Percentiles rank a stretch among this genome's conserved stretches.
These are phyloP conservation scores for Sarcophaga rosellei DNA, from an alignment of 2,888 invertebrate species.

Conservation along the genomic window DNA sequence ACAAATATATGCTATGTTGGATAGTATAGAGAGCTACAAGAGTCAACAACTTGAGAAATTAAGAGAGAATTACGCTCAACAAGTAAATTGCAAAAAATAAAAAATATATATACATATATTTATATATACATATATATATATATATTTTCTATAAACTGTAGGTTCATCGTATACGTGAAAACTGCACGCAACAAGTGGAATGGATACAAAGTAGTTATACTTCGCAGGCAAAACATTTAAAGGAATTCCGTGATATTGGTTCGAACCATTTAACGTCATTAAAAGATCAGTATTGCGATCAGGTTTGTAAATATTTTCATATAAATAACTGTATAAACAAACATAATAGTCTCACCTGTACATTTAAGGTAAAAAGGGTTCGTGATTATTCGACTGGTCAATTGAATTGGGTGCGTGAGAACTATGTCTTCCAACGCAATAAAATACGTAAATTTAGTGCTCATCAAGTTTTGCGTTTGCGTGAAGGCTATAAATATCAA, in stretches of 20 bases:
- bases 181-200: conserved; percentile 96
- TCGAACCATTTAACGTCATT: conserved; percentile 92
- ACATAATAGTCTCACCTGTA: too few relatives aligned
- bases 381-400: conserved; percentile 95
- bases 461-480: conserved; percentile 92
- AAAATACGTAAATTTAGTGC: conserved; percentile 97
- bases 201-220: conserved; percentile 96
- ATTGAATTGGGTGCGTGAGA: conserved; percentile 96
- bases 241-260: conserved; percentile 95
- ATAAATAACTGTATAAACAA: too few relatives aligned
- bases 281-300: conserved; percentile 95
- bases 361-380: conserved; percentile 90
- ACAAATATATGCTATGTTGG: conserved; percentile 93
- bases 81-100: conserved; percentile 82
- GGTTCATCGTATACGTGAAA: conserved; percentile 95
- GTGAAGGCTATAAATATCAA: conserved; percentile 97
- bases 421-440: conserved; percentile 96
- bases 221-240: conserved; percentile 91
- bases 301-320: conserved; percentile 83
- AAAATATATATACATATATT: neutral
- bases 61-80: conserved; percentile 94
- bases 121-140: neutral
- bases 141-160: conserved; percentile 73
- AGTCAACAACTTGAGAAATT: conserved; percentile 93
- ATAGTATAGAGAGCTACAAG: conserved; percentile 95